Evolutionary conservation across 2,113 vertebrate species (phyloP).

Genomic region (Gila orcuttii): DNA sequence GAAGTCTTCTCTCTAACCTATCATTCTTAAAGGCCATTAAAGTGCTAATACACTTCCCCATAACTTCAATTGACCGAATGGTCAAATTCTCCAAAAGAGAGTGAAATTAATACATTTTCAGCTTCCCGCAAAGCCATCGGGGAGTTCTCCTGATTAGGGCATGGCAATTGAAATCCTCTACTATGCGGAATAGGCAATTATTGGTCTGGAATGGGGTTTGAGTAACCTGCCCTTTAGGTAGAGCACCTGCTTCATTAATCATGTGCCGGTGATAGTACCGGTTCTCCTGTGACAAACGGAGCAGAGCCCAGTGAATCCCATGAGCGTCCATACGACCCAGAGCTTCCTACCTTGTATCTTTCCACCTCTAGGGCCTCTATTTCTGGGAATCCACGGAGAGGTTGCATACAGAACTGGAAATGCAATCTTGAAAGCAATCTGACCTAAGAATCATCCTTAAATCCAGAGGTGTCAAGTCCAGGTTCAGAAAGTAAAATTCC

Average conservation of each 20-base stretch:
- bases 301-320: constrained; percentile 42
- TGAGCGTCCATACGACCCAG: constrained; percentile 38
- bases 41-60: constrained; percentile 43
- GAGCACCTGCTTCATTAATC: constrained; percentile 61
- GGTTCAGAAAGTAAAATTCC: no score
- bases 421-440: constrained; percentile 28
- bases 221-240: constrained; percentile 63
- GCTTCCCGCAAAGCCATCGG: background rate
- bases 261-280: constrained; percentile 46
- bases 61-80: constrained; percentile 34
- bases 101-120: constrained; percentile 2
- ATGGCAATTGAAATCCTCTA: constrained; percentile 46
- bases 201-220: constrained; percentile 55
- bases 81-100: constrained; percentile 37
- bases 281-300: constrained; percentile 53
- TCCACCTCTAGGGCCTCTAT: constrained; percentile 53
- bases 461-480: no score
- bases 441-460: constrained; percentile 22
- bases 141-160: constrained; percentile 50
- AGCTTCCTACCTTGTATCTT: constrained; percentile 37
- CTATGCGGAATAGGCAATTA: constrained; percentile 47
- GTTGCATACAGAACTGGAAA: constrained; percentile 32
- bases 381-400: constrained; percentile 56
- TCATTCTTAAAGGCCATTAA: constrained; percentile 49
- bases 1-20: constrained; percentile 16